Percentiles rank a stretch among this genome's conserved stretches.
phyloP scores from a whole-genome alignment of 2,797 vertebrate genomes.

The Manis pentadactyla region DNA sequence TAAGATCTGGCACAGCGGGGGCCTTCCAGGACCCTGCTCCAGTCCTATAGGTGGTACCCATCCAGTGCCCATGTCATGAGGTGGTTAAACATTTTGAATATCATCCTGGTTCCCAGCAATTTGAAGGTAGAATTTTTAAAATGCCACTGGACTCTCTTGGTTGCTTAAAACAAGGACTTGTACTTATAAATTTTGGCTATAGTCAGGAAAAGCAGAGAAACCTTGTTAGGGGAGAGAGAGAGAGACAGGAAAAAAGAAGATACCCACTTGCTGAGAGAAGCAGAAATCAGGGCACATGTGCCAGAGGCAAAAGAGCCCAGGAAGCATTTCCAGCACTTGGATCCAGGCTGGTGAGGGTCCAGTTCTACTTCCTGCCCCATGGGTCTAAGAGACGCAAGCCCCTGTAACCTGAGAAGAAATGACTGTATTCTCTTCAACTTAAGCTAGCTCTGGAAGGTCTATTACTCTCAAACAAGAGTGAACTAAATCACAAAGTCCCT shows the following conservation, averaged over 20 bases:
- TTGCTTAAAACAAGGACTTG: slow-evolving; percentile 39
- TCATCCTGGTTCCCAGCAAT: neutral
- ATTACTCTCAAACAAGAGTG: neutral
- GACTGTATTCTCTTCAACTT: neutral
- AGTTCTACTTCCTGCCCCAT: neutral
- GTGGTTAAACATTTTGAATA: slow-evolving; percentile 1
- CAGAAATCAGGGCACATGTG: neutral
- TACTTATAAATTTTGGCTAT: neutral
- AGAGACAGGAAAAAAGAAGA: neutral
- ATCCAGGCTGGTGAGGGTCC: neutral
- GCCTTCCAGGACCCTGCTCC: neutral
- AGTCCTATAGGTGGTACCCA: too few relatives aligned
- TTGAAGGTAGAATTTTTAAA: slow-evolving; percentile 38
- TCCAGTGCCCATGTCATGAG: neutral
- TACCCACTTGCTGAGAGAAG: neutral
- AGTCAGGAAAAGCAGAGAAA: slow-evolving; percentile 48
- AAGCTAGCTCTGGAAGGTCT: neutral
- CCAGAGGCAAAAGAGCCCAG: neutral
- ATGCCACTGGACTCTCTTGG: neutral
- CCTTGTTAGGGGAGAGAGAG: neutral
- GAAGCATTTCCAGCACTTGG: neutral
- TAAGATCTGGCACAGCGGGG: neutral
- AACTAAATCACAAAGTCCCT: neutral
- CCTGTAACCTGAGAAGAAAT: neutral
- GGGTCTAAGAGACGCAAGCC: neutral